Percentiles rank a stretch among this genome's conserved stretches.
phyloP scores from a whole-genome alignment of 1,140 invertebrate genomes.

The Tyrophagus putrescentiae region DNA sequence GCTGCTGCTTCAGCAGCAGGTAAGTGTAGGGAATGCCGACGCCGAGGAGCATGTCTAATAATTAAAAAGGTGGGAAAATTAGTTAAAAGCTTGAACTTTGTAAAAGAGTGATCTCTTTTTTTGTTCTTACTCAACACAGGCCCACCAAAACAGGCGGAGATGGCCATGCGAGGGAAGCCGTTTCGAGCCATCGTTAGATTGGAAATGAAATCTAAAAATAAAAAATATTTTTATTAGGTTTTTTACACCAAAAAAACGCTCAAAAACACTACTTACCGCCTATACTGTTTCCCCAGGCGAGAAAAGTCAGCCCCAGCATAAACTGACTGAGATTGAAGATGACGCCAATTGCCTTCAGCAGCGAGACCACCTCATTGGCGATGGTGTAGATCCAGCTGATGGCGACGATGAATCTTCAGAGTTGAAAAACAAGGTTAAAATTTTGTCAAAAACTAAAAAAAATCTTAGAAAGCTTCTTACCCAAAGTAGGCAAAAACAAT shows the following conservation, averaged over 20 bases:
- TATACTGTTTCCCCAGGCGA: conserved; percentile 56
- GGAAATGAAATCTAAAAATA: conserved; percentile 38
- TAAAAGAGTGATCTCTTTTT: no score
- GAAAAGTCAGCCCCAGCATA: conserved; percentile 50
- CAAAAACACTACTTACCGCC: conserved; percentile 30
- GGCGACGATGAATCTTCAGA: conserved; percentile 39
- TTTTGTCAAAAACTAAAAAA: conserved; percentile 30
- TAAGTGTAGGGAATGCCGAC: conserved; percentile 43
- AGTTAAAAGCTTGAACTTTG: not conserved
- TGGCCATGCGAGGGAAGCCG: conserved; percentile 51
- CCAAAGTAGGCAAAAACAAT: conserved; percentile 44
- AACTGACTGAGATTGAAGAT: conserved; percentile 45
- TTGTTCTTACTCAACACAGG: conserved; percentile 49
- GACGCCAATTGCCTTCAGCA: conserved; percentile 44
- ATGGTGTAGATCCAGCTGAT: conserved; percentile 50
- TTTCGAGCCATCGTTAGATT: conserved; percentile 46
- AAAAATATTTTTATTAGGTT: not conserved
- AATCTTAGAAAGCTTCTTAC: not conserved
- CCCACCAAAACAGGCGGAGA: conserved; percentile 52
- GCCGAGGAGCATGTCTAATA: conserved; percentile 39
- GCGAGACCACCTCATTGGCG: conserved; percentile 49
- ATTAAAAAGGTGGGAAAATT: not conserved
- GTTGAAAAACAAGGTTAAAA: conserved; percentile 43
- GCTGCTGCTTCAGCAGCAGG: conserved; percentile 26
- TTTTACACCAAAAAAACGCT: not conserved